These are phyloP conservation scores for Neodiprion virginianus DNA, from an alignment of 1,140 invertebrate genomes.

Conservation along the genomic window DNA sequence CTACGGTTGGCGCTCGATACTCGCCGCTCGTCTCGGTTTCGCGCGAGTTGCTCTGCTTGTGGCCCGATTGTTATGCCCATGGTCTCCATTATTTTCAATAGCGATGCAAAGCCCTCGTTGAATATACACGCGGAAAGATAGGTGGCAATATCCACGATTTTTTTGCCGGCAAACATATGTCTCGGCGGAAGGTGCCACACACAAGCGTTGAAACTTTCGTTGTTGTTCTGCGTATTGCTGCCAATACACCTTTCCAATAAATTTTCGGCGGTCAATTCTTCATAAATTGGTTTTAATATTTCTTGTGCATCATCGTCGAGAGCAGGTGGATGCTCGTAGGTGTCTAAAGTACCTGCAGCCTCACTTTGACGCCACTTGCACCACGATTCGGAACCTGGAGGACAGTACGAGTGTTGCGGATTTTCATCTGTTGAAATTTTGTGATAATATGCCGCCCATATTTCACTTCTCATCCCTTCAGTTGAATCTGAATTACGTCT, in stretches of 20 bases:
- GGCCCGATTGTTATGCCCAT: too few species aligned
- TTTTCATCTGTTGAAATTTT: constrained; percentile 25
- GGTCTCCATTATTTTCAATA: too few species aligned
- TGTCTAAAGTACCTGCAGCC: constrained; percentile 15
- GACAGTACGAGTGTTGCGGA: constrained; percentile 9
- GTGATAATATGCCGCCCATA: constrained; percentile 27
- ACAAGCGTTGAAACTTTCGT: too few species aligned
- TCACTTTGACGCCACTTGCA: constrained; percentile 24
- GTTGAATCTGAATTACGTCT: constrained; percentile 25
- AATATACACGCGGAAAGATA: too few species aligned
- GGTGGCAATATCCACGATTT: too few species aligned
- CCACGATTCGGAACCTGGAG: constrained; percentile 22
- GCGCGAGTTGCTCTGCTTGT: too few species aligned
- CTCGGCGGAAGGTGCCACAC: too few species aligned
- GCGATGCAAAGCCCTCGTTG: too few species aligned
- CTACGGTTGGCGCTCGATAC: too few species aligned
- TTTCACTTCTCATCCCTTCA: constrained; percentile 26
- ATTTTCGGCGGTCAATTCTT: constrained; percentile 15
- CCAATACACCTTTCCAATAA: not conserved
- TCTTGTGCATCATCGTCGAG: constrained; percentile 10
- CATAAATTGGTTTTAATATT: constrained; percentile 18
- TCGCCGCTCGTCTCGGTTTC: too few species aligned
- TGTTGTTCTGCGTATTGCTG: too few species aligned
- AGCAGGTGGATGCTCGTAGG: not conserved
- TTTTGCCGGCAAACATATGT: too few species aligned